These are phyloP conservation scores for Neosilurus hyrtlii DNA, from an alignment of 2,797 vertebrate species.

Conservation along the genomic window DNA sequence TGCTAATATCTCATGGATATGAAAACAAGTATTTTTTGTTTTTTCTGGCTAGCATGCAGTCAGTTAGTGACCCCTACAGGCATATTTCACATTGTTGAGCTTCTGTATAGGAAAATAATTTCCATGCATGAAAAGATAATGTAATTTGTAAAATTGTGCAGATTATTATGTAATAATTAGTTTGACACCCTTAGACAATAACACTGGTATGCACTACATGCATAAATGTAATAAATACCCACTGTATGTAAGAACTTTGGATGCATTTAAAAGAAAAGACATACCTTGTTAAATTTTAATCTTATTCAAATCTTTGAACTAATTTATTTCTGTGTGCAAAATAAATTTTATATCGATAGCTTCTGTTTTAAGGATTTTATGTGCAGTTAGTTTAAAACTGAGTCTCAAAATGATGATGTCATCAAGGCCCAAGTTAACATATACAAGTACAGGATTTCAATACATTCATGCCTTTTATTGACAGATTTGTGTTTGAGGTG, in stretches of 20 bases:
- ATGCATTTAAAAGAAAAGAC: too few relatives aligned
- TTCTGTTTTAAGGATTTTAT: too few relatives aligned
- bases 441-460: too few relatives aligned
- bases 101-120: neutral
- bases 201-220: neutral
- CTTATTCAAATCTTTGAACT: too few relatives aligned
- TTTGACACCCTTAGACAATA: neutral
- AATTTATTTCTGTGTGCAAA: too few relatives aligned
- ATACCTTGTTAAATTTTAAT: too few relatives aligned
- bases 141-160: neutral
- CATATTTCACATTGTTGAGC: neutral
- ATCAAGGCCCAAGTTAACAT: too few relatives aligned
- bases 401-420: too few relatives aligned
- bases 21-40: neutral
- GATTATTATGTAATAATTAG: neutral
- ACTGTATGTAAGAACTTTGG: neutral
- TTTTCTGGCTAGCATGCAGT: constrained; percentile 1
- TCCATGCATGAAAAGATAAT: neutral
- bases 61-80: constrained; percentile 18
- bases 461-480: too few relatives aligned
- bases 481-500: too few relatives aligned
- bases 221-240: neutral
- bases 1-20: neutral
- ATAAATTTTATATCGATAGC: too few relatives aligned
- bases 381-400: too few relatives aligned